These are phyloP conservation scores for Xanthorhoe spadicearia DNA, from an alignment of 2,888 invertebrate species.

Conservation along the genomic window DNA sequence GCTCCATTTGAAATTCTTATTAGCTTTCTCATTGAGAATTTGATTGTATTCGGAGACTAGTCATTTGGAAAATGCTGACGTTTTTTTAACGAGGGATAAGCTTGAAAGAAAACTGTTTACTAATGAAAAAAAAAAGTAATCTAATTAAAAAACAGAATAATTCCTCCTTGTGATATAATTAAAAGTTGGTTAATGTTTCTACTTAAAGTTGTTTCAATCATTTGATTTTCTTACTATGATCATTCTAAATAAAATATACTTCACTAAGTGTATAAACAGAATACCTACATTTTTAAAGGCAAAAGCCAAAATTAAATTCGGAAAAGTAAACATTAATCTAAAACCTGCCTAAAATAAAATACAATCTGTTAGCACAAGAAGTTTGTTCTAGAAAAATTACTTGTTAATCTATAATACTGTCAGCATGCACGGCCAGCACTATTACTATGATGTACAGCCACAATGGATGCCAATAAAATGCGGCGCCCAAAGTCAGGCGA, in stretches of 20 bases:
- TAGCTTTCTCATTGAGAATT: slow-evolving; percentile 54
- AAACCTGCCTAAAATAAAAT: neutral
- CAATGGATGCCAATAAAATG: slow-evolving; percentile 25
- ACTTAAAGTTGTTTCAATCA: too few species aligned
- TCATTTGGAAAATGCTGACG: slow-evolving; percentile 43
- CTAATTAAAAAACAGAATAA: neutral
- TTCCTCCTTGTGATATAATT: too few species aligned
- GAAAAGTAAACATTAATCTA: too few species aligned
- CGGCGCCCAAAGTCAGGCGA: slow-evolving; percentile 48
- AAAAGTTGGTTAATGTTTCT: too few species aligned
- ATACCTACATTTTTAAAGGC: too few species aligned
- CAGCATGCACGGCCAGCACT: slow-evolving; percentile 6
- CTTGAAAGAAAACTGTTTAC: slow-evolving; percentile 26
- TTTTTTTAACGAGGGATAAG: slow-evolving; percentile 31
- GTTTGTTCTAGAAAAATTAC: slow-evolving; percentile 1
- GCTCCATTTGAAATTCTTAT: slow-evolving; percentile 61
- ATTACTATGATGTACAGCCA: slow-evolving; percentile 17
- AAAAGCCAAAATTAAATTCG: too few species aligned
- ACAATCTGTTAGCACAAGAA: neutral
- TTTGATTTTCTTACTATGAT: too few species aligned
- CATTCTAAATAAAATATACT: too few species aligned
- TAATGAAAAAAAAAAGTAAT: slow-evolving; percentile 17
- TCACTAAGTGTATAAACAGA: too few species aligned
- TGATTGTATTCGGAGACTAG: slow-evolving; percentile 51
- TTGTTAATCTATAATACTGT: slow-evolving; percentile 7